These are phyloP conservation scores for Seladonia tumulorum DNA, from an alignment of 2,888 invertebrate genomes.

Conservation along the genomic window DNA sequence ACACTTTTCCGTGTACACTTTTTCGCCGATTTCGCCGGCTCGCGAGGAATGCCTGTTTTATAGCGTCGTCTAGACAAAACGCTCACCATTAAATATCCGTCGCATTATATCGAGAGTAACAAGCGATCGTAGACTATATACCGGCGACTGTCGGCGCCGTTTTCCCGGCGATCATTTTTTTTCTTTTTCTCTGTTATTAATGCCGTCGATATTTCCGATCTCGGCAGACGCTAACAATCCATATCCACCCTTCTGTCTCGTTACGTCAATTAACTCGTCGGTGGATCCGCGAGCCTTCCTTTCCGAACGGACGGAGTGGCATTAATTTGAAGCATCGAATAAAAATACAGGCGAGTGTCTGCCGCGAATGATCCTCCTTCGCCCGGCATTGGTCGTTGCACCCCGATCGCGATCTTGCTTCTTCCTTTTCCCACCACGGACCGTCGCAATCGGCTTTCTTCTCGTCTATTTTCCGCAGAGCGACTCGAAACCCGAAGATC, in stretches of 20 bases:
- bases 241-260: slow-evolving; percentile 60
- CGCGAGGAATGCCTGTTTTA: neutral
- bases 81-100: slow-evolving; percentile 15
- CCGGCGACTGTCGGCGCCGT: neutral
- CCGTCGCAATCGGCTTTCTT: neutral
- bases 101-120: slow-evolving; percentile 27
- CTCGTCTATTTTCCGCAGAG: neutral
- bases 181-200: slow-evolving; percentile 21
- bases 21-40: neutral
- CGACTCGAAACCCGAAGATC: neutral
- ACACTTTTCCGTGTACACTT: neutral
- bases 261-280: slow-evolving; percentile 67
- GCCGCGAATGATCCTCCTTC: slow-evolving; percentile 30
- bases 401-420: neutral
- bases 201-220: slow-evolving; percentile 43
- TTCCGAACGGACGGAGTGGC: slow-evolving; percentile 53
- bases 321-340: slow-evolving; percentile 62
- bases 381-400: neutral
- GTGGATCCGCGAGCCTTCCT: slow-evolving; percentile 43
- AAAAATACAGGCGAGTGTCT: slow-evolving; percentile 51
- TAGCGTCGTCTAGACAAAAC: slow-evolving; percentile 19
- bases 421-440: neutral
- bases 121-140: slow-evolving; percentile 27
- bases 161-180: neutral
- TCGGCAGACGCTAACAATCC: slow-evolving; percentile 52